A percentile compares a stretch with the other conserved stretches of the same genome.
Evolutionary conservation across 2,888 invertebrate genomes (phyloP).

Genomic region (Tipula vernalis): DNA sequence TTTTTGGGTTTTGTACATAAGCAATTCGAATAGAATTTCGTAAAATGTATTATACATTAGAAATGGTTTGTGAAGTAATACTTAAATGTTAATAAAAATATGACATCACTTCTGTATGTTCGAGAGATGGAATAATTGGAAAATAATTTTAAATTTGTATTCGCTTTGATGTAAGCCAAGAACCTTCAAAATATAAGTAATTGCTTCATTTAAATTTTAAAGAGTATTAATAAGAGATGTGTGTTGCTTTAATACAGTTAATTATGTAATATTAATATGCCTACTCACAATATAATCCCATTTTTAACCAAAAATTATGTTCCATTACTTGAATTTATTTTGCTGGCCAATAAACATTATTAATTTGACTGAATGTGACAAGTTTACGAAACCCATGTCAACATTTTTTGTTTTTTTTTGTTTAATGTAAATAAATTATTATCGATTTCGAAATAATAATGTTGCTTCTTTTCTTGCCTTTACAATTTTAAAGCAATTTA

Average conservation of each 20-base stretch:
- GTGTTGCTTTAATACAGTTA: not conserved
- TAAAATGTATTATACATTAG: not conserved
- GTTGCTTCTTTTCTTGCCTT: no score
- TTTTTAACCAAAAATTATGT: no score
- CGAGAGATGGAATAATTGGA: not conserved
- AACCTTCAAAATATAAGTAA: not conserved
- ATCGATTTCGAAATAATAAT: not conserved
- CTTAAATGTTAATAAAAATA: not conserved
- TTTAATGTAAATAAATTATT: not conserved
- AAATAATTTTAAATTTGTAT: not conserved
- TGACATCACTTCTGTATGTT: not conserved
- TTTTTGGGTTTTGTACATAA: not conserved
- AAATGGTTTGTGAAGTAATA: not conserved
- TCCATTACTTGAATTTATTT: not conserved
- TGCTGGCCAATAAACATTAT: not conserved
- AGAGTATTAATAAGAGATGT: not conserved
- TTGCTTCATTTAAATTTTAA: not conserved
- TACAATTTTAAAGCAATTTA: no score
- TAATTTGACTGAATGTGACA: not conserved
- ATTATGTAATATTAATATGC: not conserved
- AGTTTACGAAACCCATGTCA: not conserved
- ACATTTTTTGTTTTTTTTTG: not conserved
- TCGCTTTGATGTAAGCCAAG: not conserved
- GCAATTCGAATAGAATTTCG: not conserved
- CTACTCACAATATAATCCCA: no score